Evolutionary conservation across 2,797 vertebrate species (phyloP).

Genomic region (Rhinogobio ventralis): DNA sequence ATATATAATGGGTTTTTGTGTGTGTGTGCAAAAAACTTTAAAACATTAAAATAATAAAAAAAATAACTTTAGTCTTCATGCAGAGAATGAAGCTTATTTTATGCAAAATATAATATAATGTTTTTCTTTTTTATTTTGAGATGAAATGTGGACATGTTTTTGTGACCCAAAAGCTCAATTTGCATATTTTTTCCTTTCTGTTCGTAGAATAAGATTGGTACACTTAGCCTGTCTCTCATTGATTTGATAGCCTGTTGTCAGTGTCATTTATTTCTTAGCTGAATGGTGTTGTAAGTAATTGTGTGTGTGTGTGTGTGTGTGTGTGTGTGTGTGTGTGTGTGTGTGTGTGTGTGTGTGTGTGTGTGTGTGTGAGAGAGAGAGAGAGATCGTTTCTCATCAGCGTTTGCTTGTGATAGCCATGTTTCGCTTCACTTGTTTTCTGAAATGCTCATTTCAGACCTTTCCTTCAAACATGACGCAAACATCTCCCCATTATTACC

Average conservation of each 20-base stretch:
- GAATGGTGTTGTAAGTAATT: neutral
- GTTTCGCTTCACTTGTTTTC: slow-evolving; percentile 27
- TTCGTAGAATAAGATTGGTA: neutral
- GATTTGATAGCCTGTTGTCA: slow-evolving; percentile 8
- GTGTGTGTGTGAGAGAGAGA: neutral
- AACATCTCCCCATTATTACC: slow-evolving; percentile 6
- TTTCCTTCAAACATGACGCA: slow-evolving; percentile 20
- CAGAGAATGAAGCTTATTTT: neutral
- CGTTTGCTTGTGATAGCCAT: slow-evolving; percentile 32
- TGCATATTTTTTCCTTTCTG: neutral
- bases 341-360: slow-evolving; percentile 29
- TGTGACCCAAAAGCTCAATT: neutral
- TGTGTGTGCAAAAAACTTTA: neutral
- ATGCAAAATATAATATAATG: neutral
- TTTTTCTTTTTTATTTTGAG: neutral
- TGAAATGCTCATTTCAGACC: slow-evolving; percentile 24
- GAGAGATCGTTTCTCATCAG: slow-evolving; percentile 41
- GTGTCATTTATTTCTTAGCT: slow-evolving; percentile 8
- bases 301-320: slow-evolving; percentile 14
- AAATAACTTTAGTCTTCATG: neutral
- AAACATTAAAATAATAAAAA: neutral
- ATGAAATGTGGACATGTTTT: neutral
- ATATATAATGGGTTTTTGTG: no score
- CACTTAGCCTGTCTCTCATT: neutral
- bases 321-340: slow-evolving; percentile 28